phyloP scores from a whole-genome alignment of 2,888 invertebrate species.

The Pseudolycoriella hygida region DNA sequence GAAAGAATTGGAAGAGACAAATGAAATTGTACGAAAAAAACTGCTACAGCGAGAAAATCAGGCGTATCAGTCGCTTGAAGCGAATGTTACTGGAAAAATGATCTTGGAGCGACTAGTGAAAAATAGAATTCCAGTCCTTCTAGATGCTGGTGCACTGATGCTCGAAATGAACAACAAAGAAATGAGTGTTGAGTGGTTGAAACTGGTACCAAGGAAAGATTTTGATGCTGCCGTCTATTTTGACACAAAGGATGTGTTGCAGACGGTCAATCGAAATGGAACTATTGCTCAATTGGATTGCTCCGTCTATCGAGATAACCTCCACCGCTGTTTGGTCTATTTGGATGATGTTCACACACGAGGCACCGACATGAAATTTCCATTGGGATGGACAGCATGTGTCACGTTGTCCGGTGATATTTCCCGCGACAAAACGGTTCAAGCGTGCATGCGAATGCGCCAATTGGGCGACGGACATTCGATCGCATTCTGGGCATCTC shows the following conservation, averaged over 20 bases:
- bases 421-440: slow-evolving; percentile 4
- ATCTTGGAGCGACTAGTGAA: not conserved
- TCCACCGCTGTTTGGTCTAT: slow-evolving; percentile 3
- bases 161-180: slow-evolving; percentile 1
- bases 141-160: slow-evolving; percentile 4
- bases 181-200: not conserved
- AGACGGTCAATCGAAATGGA: not conserved
- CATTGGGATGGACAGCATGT: not conserved
- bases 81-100: not conserved
- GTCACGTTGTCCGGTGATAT: slow-evolving; percentile 3
- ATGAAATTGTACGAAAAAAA: not conserved
- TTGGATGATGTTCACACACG: slow-evolving; percentile 4
- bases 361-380: slow-evolving; percentile 2
- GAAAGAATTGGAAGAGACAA: not conserved
- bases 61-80: not conserved
- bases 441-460: slow-evolving; percentile 4
- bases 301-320: slow-evolving; percentile 2
- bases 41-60: not conserved
- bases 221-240: slow-evolving; percentile 4
- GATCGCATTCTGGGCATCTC: slow-evolving; percentile 4
- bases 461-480: not conserved
- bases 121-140: not conserved
- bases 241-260: not conserved
- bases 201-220: not conserved
- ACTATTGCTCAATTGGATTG: slow-evolving; percentile 1